phyloP scores from a whole-genome alignment of 2,113 vertebrate species.

The Eurystomus gularis region DNA sequence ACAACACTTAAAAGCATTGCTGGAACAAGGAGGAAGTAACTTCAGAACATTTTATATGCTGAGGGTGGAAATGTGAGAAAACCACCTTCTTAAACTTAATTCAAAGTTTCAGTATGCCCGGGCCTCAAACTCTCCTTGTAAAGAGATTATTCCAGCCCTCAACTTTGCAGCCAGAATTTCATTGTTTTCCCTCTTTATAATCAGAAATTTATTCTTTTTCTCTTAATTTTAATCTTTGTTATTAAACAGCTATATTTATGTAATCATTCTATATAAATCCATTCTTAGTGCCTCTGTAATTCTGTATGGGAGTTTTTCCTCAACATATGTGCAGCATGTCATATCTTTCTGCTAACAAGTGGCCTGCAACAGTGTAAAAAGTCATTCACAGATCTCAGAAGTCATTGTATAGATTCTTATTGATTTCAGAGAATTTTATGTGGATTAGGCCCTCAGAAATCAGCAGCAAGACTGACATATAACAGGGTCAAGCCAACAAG shows the following conservation, averaged over 20 bases:
- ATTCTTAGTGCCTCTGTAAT: background rate
- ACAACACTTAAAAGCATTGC: background rate
- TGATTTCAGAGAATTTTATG: background rate
- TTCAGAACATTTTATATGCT: background rate
- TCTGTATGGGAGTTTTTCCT: background rate
- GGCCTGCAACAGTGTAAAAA: background rate
- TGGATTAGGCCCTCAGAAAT: background rate
- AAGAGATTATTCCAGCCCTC: background rate
- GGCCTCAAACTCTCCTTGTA: background rate
- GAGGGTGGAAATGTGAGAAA: background rate
- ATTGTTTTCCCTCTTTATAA: background rate
- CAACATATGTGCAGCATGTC: fast-evolving
- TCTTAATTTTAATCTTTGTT: background rate
- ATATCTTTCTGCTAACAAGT: background rate
- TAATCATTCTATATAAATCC: background rate
- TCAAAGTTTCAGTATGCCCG: background rate
- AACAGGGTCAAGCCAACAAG: background rate
- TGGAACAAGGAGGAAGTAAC: background rate
- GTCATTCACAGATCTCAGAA: background rate
- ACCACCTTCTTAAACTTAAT: background rate
- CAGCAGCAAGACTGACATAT: background rate
- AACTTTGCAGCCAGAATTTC: background rate
- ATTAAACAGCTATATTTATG: background rate
- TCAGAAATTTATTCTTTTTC: background rate
- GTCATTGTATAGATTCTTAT: background rate